Evolutionary conservation across 2,113 vertebrate genomes (phyloP), one percentile per base, ranked within the genome.

Genomic region (Seriola quinqueradiata): DNA sequence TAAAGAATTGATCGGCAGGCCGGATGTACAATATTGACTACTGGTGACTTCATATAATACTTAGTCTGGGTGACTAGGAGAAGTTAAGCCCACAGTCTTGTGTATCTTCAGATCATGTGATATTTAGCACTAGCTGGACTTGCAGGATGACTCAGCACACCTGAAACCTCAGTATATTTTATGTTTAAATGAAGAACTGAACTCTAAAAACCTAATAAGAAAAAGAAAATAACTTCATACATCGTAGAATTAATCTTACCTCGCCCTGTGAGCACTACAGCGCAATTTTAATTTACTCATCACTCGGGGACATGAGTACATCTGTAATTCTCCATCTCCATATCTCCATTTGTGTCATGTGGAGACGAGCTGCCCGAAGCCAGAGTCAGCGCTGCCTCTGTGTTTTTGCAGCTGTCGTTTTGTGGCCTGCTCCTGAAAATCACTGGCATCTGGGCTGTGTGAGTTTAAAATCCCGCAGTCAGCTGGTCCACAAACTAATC

Each of bases 391-490:
- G 14, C 28, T 48, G 58, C 38, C 21, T 70, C 50, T 76, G 48
- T 63, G 63, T 70, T 79, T 57, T 75, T 77, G 68, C 61, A 64
- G 57, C 52, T 46, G 60, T 60, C 46, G 63, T 69, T 9, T 75
- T 68, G 44, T 66, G n/a, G 46, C 50, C 19, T 63, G 34, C 50
- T 58, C 50, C 64, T 79, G 63, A 72, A 70, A 74, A 66, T 69
- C 42, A 25, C 32, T 52, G 50, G 16, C 42, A 40, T 68, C 36
- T 79, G 65, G 36, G 4, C 16, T 72, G 17, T 69, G n/a, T 40
- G 44, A 34, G 52, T 67, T 78, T 55, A n/a, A 75, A 65, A 70
- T 64, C 23, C 59, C 40, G 21, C 50, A 67, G 46, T 75, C 52
- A 61, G 34, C 28, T 72, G 4, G 3, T 48, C 55, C 46, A 17